These are phyloP conservation scores for Tenebrio molitor DNA, from an alignment of 1,140 invertebrate genomes.

Conservation along the genomic window DNA sequence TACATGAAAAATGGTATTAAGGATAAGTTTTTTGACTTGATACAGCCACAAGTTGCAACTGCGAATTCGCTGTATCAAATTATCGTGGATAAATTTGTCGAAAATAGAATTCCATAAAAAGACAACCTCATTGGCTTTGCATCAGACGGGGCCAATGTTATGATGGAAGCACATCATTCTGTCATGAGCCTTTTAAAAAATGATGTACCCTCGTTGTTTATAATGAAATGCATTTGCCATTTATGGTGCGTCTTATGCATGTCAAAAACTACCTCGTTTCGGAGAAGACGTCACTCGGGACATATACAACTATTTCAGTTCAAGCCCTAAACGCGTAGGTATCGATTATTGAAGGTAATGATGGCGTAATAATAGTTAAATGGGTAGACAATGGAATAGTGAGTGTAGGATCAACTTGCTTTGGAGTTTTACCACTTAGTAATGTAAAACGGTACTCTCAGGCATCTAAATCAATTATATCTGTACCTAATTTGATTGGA, in stretches of 20 bases:
- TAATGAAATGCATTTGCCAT: slow-evolving; percentile 57
- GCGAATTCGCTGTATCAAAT: slow-evolving; percentile 54
- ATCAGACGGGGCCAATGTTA: slow-evolving; percentile 61
- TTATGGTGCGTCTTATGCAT: slow-evolving; percentile 56
- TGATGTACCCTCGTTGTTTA: slow-evolving; percentile 49
- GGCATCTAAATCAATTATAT: too few species aligned
- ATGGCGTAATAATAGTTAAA: too few species aligned
- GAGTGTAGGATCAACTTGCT: too few species aligned
- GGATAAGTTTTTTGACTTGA: slow-evolving; percentile 59
- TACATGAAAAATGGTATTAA: slow-evolving; percentile 35
- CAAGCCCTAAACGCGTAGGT: slow-evolving; percentile 55
- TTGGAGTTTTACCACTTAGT: too few species aligned
- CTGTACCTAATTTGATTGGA: slow-evolving; percentile 61
- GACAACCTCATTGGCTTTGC: slow-evolving; percentile 65
- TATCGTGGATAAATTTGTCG: slow-evolving; percentile 59
- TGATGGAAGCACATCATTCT: slow-evolving; percentile 45
- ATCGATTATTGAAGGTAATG: too few species aligned
- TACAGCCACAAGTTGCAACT: slow-evolving; percentile 54
- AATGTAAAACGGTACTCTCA: too few species aligned
- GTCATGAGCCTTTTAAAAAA: slow-evolving; percentile 48
- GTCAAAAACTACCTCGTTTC: slow-evolving; percentile 49
- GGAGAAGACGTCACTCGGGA: slow-evolving; percentile 49
- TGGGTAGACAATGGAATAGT: too few species aligned
- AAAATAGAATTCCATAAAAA: slow-evolving; percentile 62
- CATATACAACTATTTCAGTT: slow-evolving; percentile 51